Conservation (phyloP, 2,113 vertebrate species). For the Nycticryphes semicollaris region DNA sequence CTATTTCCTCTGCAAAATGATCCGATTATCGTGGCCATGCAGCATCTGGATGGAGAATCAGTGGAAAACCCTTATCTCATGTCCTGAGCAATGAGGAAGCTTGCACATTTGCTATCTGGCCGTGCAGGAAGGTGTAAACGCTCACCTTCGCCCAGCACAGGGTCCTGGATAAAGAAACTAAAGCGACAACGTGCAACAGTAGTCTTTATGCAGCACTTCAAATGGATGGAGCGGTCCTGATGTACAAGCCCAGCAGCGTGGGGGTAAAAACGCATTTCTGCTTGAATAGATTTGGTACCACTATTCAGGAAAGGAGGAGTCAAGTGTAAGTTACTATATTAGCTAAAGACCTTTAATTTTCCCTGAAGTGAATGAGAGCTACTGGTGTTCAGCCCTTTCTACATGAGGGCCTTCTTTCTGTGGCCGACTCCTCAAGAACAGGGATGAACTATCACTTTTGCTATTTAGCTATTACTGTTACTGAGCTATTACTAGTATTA, state of each 20-base stretch:
- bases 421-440: not conserved
- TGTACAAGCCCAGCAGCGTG: not conserved
- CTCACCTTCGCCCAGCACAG: not conserved
- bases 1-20: not conserved
- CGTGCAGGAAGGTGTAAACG: not conserved
- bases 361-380: not conserved
- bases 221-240: not conserved
- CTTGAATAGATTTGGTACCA: not conserved
- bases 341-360: not conserved
- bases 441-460: not conserved
- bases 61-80: not conserved
- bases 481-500: not conserved
- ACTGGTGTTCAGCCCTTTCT: not conserved
- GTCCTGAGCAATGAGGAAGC: not conserved
- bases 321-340: not conserved
- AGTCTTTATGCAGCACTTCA: not conserved
- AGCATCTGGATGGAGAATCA: not conserved
- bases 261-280: not conserved
- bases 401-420: not conserved
- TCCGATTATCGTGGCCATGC: not conserved
- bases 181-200: not conserved
- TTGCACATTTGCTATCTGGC: not conserved
- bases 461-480: not conserved
- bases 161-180: not conserved
- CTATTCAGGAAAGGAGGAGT: not conserved